phyloP scores from a whole-genome alignment of 2,888 invertebrate genomes.

The Archips crataeganus region DNA sequence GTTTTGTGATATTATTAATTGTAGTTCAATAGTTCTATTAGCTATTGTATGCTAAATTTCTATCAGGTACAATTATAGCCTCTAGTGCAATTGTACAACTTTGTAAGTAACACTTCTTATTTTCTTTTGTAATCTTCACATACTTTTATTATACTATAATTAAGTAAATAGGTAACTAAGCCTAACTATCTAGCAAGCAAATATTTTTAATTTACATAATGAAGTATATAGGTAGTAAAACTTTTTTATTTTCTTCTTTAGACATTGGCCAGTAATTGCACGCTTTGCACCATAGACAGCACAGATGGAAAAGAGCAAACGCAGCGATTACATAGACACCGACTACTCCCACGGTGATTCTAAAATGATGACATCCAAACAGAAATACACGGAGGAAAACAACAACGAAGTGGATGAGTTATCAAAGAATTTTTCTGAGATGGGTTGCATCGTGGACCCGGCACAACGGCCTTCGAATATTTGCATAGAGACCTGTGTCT shows the following conservation, averaged over 20 bases:
- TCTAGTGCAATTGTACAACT: slow-evolving; percentile 1
- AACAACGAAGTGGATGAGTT: slow-evolving; percentile 81
- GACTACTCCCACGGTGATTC: slow-evolving; percentile 74
- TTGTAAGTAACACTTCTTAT: slow-evolving; percentile 17
- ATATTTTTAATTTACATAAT: slow-evolving; percentile 2
- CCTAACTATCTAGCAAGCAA: background rate
- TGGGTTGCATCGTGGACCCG: slow-evolving; percentile 80
- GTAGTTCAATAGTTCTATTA: background rate
- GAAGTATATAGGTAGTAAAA: slow-evolving; percentile 35
- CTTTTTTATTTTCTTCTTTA: slow-evolving; percentile 54
- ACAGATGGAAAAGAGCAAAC: slow-evolving; percentile 63
- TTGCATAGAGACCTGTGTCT: slow-evolving; percentile 75
- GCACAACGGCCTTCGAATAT: slow-evolving; percentile 76
- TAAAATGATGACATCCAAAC: slow-evolving; percentile 70
- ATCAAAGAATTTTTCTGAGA: slow-evolving; percentile 74
- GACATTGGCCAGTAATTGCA: slow-evolving; percentile 62
- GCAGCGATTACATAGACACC: slow-evolving; percentile 60
- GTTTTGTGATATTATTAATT: slow-evolving; percentile 9
- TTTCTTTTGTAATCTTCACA: background rate
- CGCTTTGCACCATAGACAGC: slow-evolving; percentile 71
- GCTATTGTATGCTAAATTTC: slow-evolving; percentile 10
- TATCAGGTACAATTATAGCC: background rate
- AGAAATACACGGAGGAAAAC: slow-evolving; percentile 75
- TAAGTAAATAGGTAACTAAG: background rate
- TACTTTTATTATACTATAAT: background rate